Conservation (phyloP, 2,888 invertebrate species). For the Bhutanitis thaidina region DNA sequence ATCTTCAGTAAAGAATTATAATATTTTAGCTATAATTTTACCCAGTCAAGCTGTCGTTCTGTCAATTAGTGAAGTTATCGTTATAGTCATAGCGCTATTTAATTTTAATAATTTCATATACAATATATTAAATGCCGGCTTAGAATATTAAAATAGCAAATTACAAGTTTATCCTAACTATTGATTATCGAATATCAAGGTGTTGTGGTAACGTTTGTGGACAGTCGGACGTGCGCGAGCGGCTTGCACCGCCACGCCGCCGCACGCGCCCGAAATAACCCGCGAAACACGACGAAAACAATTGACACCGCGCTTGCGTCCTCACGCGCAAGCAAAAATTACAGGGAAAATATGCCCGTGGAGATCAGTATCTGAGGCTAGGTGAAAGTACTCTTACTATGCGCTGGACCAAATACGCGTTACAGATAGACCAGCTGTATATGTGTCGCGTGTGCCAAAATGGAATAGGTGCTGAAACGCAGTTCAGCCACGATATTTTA, state of each 20-base stretch:
- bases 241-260: slow-evolving; percentile 60
- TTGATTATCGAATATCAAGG: slow-evolving; percentile 47
- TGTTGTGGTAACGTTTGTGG: slow-evolving; percentile 53
- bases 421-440: slow-evolving; percentile 26
- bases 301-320: slow-evolving; percentile 65
- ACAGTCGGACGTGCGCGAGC: slow-evolving; percentile 57
- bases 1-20: too few species aligned
- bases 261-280: slow-evolving; percentile 70
- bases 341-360: slow-evolving; percentile 59
- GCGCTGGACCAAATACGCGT: slow-evolving; percentile 22
- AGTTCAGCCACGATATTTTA: slow-evolving; percentile 29
- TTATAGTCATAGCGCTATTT: too few species aligned
- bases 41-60: too few species aligned
- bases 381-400: slow-evolving; percentile 31
- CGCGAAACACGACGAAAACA: slow-evolving; percentile 78
- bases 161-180: slow-evolving; percentile 3
- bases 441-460: slow-evolving; percentile 28
- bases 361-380: slow-evolving; percentile 30
- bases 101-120: too few species aligned
- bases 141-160: too few species aligned
- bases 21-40: slow-evolving; percentile 4
- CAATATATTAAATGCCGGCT: too few species aligned
- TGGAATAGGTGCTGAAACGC: slow-evolving; percentile 12
- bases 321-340: slow-evolving; percentile 67
- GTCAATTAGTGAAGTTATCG: too few species aligned